phyloP scores from a whole-genome alignment of 2,888 invertebrate genomes.

The Lepas anatifera region DNA sequence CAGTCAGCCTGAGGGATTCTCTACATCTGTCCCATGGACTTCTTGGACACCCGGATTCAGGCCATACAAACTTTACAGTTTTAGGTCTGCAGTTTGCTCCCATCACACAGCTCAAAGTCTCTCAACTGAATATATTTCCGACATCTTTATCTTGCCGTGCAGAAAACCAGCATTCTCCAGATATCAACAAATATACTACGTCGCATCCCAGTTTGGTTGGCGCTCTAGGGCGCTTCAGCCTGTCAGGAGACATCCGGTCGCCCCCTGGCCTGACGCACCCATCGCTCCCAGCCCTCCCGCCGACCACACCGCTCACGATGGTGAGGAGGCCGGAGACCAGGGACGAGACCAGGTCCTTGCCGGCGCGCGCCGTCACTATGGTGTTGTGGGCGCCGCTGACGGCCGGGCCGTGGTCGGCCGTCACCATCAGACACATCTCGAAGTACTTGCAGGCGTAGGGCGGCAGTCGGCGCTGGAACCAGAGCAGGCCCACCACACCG shows the following conservation, averaged over 20 bases:
- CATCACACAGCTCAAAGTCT: too few species aligned
- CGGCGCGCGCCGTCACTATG: conserved; percentile 92
- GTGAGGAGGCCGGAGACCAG: conserved; percentile 92
- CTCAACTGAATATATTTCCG: too few species aligned
- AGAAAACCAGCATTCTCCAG: too few species aligned
- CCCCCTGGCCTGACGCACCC: not conserved
- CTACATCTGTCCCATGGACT: too few species aligned
- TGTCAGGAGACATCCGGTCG: not conserved
- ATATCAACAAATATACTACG: too few species aligned
- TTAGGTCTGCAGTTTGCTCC: too few species aligned
- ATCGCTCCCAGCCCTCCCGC: not conserved
- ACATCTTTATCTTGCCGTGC: too few species aligned
- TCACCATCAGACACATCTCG: conserved; percentile 97
- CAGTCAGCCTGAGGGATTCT: too few species aligned
- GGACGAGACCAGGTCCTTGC: conserved; percentile 93
- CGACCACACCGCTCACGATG: conserved; percentile 61
- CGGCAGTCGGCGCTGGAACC: conserved; percentile 97
- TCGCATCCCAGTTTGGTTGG: too few species aligned
- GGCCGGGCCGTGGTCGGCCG: conserved; percentile 96
- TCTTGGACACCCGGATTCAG: too few species aligned
- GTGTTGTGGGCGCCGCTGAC: conserved; percentile 98
- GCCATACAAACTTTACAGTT: too few species aligned
- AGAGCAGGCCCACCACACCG: conserved; percentile 89
- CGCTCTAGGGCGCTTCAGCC: too few species aligned
- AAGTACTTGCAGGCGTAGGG: conserved; percentile 91